A percentile compares a stretch with the other conserved stretches of the same genome.
phyloP scores from a whole-genome alignment of 2,888 invertebrate genomes.

The Aleiodes leptofemur region DNA sequence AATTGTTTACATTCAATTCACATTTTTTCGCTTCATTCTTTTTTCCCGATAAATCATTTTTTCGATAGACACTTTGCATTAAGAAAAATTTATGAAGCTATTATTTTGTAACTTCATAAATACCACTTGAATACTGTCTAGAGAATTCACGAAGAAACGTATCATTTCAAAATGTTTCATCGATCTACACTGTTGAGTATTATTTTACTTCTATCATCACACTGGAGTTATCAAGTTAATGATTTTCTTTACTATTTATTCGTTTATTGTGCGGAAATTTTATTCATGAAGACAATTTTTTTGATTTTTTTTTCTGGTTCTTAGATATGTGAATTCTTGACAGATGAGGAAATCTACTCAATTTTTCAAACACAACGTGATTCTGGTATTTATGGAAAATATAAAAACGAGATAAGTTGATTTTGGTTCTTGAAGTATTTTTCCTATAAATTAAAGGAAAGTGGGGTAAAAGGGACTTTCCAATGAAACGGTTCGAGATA shows the following conservation, averaged over 20 bases:
- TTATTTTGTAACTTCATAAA: background rate
- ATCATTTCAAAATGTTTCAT: slow-evolving; percentile 48
- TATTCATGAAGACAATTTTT: slow-evolving; percentile 6
- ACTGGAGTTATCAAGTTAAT: slow-evolving; percentile 46
- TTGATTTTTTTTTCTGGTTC: slow-evolving; percentile 69
- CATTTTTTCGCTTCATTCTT: background rate
- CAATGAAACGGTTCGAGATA: no score
- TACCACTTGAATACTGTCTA: no score
- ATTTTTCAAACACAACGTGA: slow-evolving; percentile 85
- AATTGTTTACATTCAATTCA: background rate
- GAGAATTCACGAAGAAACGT: background rate
- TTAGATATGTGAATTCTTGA: slow-evolving; percentile 91
- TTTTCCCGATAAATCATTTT: slow-evolving; percentile 6
- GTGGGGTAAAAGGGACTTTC: no score
- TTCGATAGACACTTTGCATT: background rate
- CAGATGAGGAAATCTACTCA: slow-evolving; percentile 83
- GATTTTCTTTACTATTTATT: background rate
- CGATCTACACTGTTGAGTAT: slow-evolving; percentile 33
- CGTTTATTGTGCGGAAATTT: background rate
- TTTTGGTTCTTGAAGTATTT: no score
- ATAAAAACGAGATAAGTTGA: background rate
- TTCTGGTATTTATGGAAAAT: slow-evolving; percentile 38
- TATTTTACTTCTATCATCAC: slow-evolving; percentile 21
- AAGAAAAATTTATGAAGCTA: background rate
- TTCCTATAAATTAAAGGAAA: no score